These are phyloP conservation scores for Seriola dumerili DNA, from an alignment of 2,113 vertebrate genomes.

Conservation along the genomic window DNA sequence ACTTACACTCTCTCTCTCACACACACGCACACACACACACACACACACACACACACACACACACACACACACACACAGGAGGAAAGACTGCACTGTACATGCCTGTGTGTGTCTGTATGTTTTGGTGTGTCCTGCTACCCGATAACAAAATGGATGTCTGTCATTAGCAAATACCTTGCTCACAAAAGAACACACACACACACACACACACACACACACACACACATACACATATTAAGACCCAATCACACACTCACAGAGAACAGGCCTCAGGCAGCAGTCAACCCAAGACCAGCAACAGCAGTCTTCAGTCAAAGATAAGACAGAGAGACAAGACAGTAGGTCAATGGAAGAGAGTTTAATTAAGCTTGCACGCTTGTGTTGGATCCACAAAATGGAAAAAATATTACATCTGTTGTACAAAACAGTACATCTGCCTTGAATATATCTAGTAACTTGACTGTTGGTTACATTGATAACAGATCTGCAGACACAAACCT, in stretches of 20 bases:
- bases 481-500: neutral
- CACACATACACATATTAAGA: neutral
- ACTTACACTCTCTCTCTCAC: neutral
- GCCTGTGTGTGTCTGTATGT: too few species aligned
- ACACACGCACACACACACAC: neutral
- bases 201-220: neutral
- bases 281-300: constrained; percentile 15
- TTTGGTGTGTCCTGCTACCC: too few species aligned
- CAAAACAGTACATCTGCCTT: neutral
- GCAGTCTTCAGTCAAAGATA: constrained; percentile 42
- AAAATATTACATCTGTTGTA: neutral
- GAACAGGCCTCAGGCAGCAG: constrained; percentile 21
- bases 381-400: neutral
- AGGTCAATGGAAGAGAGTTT: constrained; percentile 32
- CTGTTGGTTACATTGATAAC: neutral
- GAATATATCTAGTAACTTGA: neutral
- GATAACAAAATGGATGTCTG: neutral
- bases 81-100: too few species aligned
- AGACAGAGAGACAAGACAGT: constrained; percentile 37
- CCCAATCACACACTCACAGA: constrained; percentile 8
- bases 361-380: constrained; percentile 31
- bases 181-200: constrained; percentile 18
- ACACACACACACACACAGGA: neutral
- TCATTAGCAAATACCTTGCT: constrained; percentile 4
- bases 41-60: neutral